phyloP scores from a whole-genome alignment of 2,888 invertebrate genomes.

The Andrena haemorrhoa region DNA sequence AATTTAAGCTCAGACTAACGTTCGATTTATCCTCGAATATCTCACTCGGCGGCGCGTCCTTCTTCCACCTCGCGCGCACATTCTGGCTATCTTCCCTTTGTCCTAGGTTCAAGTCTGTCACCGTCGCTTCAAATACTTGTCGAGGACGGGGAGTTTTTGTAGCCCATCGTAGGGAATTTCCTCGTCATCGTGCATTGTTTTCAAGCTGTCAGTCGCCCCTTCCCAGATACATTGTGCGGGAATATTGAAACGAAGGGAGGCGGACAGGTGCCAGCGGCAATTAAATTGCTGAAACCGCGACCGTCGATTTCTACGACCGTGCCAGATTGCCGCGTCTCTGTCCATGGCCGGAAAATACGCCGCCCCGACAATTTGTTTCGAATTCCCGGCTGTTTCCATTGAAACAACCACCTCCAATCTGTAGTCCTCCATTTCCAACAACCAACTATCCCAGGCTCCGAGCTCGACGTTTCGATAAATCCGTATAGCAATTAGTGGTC shows the following conservation, averaged over 20 bases:
- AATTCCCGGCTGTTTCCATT: background rate
- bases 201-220: background rate
- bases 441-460: background rate
- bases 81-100: too few species aligned
- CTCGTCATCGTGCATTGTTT: background rate
- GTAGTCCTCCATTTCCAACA: background rate
- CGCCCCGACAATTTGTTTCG: background rate
- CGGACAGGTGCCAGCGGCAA: slow-evolving; percentile 17
- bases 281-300: slow-evolving; percentile 42
- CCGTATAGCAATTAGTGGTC: background rate
- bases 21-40: slow-evolving; percentile 3
- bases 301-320: slow-evolving; percentile 32
- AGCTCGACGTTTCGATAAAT: background rate
- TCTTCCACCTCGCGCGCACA: background rate
- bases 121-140: background rate
- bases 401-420: background rate
- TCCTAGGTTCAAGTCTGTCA: too few species aligned
- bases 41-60: background rate
- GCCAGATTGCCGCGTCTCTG: background rate
- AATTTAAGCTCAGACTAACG: background rate
- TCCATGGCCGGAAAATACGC: background rate
- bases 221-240: background rate
- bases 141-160: background rate
- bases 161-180: background rate
- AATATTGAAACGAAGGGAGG: background rate